These are phyloP conservation scores for Drosophila nikananu DNA, from an alignment of 1,140 invertebrate species.

Conservation along the genomic window DNA sequence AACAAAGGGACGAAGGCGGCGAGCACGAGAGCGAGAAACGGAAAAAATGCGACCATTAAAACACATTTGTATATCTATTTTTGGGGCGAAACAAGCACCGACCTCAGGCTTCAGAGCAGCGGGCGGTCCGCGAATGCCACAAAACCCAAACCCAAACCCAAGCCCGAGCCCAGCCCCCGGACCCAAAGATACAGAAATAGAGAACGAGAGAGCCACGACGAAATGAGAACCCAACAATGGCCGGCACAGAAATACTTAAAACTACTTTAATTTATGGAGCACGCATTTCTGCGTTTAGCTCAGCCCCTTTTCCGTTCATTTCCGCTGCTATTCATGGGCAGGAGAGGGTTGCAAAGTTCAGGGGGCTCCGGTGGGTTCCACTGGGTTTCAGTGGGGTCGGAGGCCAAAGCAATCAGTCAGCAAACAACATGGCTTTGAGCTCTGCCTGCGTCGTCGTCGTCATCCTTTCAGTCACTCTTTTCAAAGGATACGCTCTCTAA, in stretches of 20 bases:
- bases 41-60: constrained; percentile 79
- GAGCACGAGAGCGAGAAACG: constrained; percentile 27
- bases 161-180: constrained; percentile 30
- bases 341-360: constrained; percentile 10
- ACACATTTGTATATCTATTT: constrained; percentile 84
- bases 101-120: constrained; percentile 50
- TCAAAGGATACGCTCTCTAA: constrained; percentile 43
- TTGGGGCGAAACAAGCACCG: constrained; percentile 63
- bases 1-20: constrained; percentile 33
- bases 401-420: constrained; percentile 77
- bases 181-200: constrained; percentile 31
- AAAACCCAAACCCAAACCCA: constrained; percentile 20
- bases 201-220: background rate
- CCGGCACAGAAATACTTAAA: constrained; percentile 63
- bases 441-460: constrained; percentile 38
- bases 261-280: constrained; percentile 82
- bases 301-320: constrained; percentile 44
- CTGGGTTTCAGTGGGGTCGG: constrained; percentile 5
- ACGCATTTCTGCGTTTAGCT: constrained; percentile 79
- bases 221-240: constrained; percentile 26
- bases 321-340: constrained; percentile 43
- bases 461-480: constrained; percentile 25
- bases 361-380: background rate
- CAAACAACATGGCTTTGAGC: constrained; percentile 64
- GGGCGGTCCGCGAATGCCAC: constrained; percentile 50